Conservation (phyloP, 2,888 invertebrate genomes). For the Syrphus vitripennis region DNA sequence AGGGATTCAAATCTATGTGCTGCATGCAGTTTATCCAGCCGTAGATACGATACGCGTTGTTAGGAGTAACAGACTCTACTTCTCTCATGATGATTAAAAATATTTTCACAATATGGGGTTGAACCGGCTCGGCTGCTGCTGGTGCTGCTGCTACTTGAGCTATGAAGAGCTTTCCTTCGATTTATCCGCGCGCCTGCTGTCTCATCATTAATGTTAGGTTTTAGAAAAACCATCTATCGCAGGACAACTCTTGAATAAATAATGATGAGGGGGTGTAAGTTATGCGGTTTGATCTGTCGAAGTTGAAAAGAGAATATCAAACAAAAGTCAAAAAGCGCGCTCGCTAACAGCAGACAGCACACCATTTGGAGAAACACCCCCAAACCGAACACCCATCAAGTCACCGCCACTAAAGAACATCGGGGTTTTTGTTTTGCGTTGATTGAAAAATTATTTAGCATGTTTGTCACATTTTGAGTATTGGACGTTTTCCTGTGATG, state of each 20-base stretch:
- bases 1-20: constrained; percentile 52
- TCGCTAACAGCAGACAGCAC: not conserved
- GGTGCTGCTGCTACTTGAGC: not conserved
- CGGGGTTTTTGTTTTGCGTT: constrained; percentile 40
- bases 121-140: too few relatives aligned
- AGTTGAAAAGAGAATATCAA: constrained; percentile 18
- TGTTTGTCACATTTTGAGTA: constrained; percentile 68
- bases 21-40: constrained; percentile 16
- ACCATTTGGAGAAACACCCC: not conserved
- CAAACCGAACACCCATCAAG: not conserved
- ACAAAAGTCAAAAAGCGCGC: constrained; percentile 60
- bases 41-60: constrained; percentile 17
- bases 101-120: constrained; percentile 44
- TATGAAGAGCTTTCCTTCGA: not conserved
- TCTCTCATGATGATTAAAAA: constrained; percentile 52
- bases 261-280: constrained; percentile 33
- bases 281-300: constrained; percentile 21
- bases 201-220: not conserved
- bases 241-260: constrained; percentile 58
- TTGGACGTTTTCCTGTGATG: constrained; percentile 19
- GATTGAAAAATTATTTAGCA: constrained; percentile 69
- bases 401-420: too few relatives aligned
- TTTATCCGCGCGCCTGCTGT: not conserved
- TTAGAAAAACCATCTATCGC: not conserved
- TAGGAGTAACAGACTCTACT: constrained; percentile 45